phyloP scores from a whole-genome alignment of 2,797 vertebrate genomes.

The Sparus aurata region DNA sequence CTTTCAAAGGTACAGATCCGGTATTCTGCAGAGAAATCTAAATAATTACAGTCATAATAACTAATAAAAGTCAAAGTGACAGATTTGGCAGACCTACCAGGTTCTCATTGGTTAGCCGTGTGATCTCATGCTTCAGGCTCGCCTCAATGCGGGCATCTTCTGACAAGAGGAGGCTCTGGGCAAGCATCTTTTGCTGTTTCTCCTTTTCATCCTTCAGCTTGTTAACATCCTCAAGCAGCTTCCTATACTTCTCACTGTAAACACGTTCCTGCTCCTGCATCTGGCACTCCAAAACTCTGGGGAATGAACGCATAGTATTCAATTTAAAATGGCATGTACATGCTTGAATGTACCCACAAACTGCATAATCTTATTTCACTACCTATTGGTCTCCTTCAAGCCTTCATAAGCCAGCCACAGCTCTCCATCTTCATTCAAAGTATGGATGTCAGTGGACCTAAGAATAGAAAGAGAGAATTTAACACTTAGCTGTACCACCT shows the following conservation, averaged over 20 bases:
- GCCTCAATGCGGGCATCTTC: constrained; percentile 92
- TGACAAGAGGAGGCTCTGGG: constrained; percentile 91
- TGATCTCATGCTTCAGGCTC: constrained; percentile 94
- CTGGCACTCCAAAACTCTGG: constrained; percentile 92
- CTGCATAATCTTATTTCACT: constrained; percentile 26
- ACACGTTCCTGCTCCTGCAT: constrained; percentile 89
- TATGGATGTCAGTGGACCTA: constrained; percentile 88
- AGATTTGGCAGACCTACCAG: constrained; percentile 84
- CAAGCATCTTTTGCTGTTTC: constrained; percentile 91
- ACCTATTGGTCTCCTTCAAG: constrained; percentile 97
- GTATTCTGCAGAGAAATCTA: neutral
- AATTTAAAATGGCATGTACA: neutral
- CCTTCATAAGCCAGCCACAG: constrained; percentile 96
- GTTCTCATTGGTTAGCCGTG: constrained; percentile 93
- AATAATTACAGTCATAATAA: neutral
- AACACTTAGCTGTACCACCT: neutral
- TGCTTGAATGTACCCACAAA: neutral
- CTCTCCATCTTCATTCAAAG: constrained; percentile 97
- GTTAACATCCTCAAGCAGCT: constrained; percentile 89
- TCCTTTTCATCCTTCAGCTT: constrained; percentile 91
- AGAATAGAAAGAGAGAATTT: constrained; percentile 21
- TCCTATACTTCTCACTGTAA: constrained; percentile 86
- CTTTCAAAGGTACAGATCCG: neutral
- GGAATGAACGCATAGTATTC: neutral
- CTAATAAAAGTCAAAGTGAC: neutral